Base-by-base conservation (phyloP, 2,888 invertebrate species). In the Chydorus sphaericus region DNA sequence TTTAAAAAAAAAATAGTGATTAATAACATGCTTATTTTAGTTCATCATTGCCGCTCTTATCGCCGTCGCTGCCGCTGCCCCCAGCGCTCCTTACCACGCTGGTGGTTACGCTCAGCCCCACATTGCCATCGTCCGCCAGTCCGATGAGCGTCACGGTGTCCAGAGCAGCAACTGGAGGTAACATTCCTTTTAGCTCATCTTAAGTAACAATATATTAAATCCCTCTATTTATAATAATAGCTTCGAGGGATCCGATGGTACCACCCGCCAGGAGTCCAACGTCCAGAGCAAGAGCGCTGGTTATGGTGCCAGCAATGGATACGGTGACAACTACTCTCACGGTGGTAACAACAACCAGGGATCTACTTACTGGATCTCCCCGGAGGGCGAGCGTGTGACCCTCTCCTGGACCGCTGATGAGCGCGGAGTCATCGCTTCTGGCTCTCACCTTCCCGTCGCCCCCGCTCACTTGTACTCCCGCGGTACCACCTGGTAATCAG, bases 391-490 rank as follows among this genome's bases (percentile, higher is more conserved):
- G 29, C 57, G 64, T 52, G 76, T 77, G 71, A 59, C 65, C 18
- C 69, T 77, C 48, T 65, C 55, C 49, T 78, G 77, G 71, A 57
- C 68, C 56, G 75, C 78, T 58, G 77, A 77, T 61, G 76, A 77
- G 62, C 75, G 75, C 61, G 78, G 77, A 8, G 77, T 70, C 71
- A 72, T 73, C 59, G 75, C 77, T 1, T 62, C 63, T 60, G 65
- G 66, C 31, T 44, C 39, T 33, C 57, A 57, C 57, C 33, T 57
- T 39, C 57, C 57, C n/a, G 33, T 33, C 3, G 30, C 55, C 26
- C 55, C 55, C 28, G 44, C 28, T 28, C 44, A 44, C 44, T 23
- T 44, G 14, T 44, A 44, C 44, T n/a, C n/a, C n/a, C n/a, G n/a
- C n/a, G n/a, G n/a, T n/a, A n/a, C n/a, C n/a, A n/a, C n/a, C n/a